Conservation (phyloP, 1,140 invertebrate species). For the Tribolium castaneum region DNA sequence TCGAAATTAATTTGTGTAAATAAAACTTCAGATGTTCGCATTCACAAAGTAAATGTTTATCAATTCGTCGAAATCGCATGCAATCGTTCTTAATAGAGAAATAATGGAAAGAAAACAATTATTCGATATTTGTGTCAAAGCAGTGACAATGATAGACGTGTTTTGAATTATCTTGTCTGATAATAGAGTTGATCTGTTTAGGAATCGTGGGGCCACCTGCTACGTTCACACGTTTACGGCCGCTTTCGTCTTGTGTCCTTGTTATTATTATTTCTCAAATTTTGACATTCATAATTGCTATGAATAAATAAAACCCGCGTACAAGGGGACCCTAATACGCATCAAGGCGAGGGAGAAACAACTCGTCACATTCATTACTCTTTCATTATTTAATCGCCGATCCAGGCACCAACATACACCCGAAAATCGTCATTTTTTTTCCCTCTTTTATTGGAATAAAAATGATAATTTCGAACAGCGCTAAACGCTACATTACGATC, state of each 20-base stretch:
- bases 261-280: constrained; percentile 44
- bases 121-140: constrained; percentile 50
- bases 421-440: background rate
- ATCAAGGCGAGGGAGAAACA: too few species aligned
- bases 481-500: constrained; percentile 13
- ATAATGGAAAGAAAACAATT: constrained; percentile 54
- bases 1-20: background rate
- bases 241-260: constrained; percentile 30
- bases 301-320: constrained; percentile 42
- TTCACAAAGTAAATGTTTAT: constrained; percentile 45
- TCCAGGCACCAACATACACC: constrained; percentile 20
- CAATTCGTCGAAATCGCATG: constrained; percentile 46
- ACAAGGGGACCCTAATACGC: background rate
- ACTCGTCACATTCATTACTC: constrained; percentile 18
- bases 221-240: constrained; percentile 45
- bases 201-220: constrained; percentile 44
- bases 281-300: constrained; percentile 45
- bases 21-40: constrained; percentile 36
- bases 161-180: constrained; percentile 52
- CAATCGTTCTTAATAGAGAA: constrained; percentile 50
- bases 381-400: constrained; percentile 28
- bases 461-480: background rate
- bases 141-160: constrained; percentile 56
- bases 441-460: background rate
- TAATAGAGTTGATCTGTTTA: constrained; percentile 48